These are phyloP conservation scores for Thereva nobilitata DNA, from an alignment of 2,888 invertebrate species.

Conservation along the genomic window DNA sequence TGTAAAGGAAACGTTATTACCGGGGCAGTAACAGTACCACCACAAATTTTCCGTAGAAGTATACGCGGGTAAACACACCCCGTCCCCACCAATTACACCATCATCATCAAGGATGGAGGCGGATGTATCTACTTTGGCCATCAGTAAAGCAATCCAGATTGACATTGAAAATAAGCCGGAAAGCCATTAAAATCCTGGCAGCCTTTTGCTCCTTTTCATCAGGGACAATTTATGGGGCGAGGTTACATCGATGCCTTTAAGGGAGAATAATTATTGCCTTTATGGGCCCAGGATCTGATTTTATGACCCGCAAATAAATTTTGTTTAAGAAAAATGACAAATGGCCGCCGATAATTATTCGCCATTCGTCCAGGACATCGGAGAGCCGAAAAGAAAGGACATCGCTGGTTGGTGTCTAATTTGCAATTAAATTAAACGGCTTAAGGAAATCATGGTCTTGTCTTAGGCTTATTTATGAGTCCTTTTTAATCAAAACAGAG, in stretches of 20 bases:
- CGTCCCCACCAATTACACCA: constrained; percentile 1
- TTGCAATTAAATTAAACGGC: constrained; percentile 22
- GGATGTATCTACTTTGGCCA: too few relatives aligned
- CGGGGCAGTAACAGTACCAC: too few relatives aligned
- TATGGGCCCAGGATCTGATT: constrained; percentile 14
- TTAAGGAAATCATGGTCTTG: constrained; percentile 7
- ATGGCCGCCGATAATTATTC: constrained; percentile 22
- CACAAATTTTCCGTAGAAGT: too few relatives aligned
- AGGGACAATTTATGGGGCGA: constrained; percentile 1
- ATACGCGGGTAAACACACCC: too few relatives aligned
- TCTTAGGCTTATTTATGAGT: constrained; percentile 9
- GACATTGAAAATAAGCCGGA: constrained; percentile 3
- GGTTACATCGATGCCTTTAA: constrained; percentile 4
- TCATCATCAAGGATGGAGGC: not conserved
- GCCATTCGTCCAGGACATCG: not conserved
- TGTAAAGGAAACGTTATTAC: too few relatives aligned
- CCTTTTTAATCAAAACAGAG: not conserved
- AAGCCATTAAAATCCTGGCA: constrained; percentile 6
- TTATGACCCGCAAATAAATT: constrained; percentile 27
- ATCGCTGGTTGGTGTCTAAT: constrained; percentile 10
- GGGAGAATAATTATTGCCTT: constrained; percentile 23
- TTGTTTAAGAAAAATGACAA: constrained; percentile 6
- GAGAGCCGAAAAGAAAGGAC: too few relatives aligned
- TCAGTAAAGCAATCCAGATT: too few relatives aligned
- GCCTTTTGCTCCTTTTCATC: constrained; percentile 12